phyloP scores from a whole-genome alignment of 1,140 invertebrate species.

The Uloborus diversus region DNA sequence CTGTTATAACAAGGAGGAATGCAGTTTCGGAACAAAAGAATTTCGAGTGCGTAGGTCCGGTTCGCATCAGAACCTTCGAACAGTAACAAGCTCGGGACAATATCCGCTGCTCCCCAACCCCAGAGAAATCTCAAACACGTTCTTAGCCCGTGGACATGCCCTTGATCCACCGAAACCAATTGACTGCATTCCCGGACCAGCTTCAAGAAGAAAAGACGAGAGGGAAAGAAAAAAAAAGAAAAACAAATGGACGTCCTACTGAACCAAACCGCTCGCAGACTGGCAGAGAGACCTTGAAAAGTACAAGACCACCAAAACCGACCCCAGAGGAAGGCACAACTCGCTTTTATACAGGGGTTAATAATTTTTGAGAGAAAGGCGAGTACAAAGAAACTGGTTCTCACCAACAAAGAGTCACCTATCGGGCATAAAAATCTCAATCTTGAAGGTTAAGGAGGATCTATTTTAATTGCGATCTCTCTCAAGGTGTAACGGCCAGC shows the following conservation, averaged over 20 bases:
- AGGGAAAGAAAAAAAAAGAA: too few species aligned
- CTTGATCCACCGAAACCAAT: neutral
- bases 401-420: constrained; percentile 5
- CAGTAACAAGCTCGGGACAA: too few species aligned
- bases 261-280: neutral
- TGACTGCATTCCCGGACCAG: neutral
- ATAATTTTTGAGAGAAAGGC: neutral
- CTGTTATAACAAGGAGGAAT: too few species aligned
- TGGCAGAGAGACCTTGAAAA: constrained; percentile 1
- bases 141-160: neutral
- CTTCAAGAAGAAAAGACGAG: too few species aligned
- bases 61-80: neutral
- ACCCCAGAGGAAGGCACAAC: neutral
- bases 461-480: constrained; percentile 20
- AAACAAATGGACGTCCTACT: constrained; percentile 6
- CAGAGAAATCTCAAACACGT: too few species aligned
- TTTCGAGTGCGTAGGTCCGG: neutral
- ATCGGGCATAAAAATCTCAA: neutral
- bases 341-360: neutral
- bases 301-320: neutral
- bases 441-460: constrained; percentile 17
- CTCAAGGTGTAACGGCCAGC: neutral
- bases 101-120: neutral
- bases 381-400: constrained; percentile 30
- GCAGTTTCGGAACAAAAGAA: too few species aligned